Conservation (phyloP, 2,797 vertebrate genomes). For the Anguilla marmorata region DNA sequence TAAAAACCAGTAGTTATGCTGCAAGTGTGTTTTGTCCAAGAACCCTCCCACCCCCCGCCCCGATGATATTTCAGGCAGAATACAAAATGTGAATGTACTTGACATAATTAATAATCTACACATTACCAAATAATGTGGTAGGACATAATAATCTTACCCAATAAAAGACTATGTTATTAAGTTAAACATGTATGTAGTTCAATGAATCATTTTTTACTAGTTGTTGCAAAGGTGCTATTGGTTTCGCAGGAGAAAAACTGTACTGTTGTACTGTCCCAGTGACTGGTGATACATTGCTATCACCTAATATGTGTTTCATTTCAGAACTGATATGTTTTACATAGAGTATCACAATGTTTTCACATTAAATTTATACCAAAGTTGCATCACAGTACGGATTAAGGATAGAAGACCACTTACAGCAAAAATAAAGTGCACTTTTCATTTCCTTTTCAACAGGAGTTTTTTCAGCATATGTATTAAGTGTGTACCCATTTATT, state of each 20-base stretch:
- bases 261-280: too few relatives aligned
- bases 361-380: too few relatives aligned
- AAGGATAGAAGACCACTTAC: neutral
- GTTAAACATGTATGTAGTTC: neutral
- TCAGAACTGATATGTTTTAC: neutral
- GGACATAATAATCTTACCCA: neutral
- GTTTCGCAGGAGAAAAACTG: neutral
- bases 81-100: too few relatives aligned
- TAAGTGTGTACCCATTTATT: neutral
- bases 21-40: neutral
- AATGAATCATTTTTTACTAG: neutral
- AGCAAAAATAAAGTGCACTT: neutral
- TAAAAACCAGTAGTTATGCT: neutral
- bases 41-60: too few relatives aligned
- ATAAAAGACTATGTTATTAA: neutral
- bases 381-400: neutral
- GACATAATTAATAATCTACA: neutral
- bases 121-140: neutral
- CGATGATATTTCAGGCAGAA: too few relatives aligned
- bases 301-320: neutral
- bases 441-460: neutral
- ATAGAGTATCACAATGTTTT: too few relatives aligned
- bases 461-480: neutral
- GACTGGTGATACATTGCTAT: too few relatives aligned
- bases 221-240: neutral